Percentiles rank a stretch among this genome's conserved stretches.
Evolutionary conservation across 30 jellyfish, hydroid and myxozoan species (phyloP).

Genomic region (Aurelia aurita complex sp. Pacific): DNA sequence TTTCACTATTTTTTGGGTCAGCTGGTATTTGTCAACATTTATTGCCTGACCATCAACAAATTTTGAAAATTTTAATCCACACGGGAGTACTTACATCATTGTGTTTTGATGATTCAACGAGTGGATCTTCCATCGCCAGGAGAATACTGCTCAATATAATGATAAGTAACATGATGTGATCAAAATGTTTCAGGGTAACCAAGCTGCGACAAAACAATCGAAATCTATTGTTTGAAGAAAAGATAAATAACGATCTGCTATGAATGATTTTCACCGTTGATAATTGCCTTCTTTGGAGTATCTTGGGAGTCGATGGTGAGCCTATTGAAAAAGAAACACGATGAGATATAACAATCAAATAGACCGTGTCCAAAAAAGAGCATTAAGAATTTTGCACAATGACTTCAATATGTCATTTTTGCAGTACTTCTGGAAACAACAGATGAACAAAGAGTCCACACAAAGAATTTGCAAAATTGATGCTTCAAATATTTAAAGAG

Average conservation of each 20-base stretch:
- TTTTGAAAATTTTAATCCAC: too few species aligned
- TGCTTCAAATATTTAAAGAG: too few species aligned
- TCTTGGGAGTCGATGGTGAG: conserved; percentile 21
- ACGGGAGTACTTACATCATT: conserved; percentile 29
- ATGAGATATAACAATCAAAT: neutral
- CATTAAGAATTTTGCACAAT: too few species aligned
- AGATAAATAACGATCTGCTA: conserved; percentile 73
- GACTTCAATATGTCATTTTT: too few species aligned
- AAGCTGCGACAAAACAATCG: conserved; percentile 79
- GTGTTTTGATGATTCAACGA: conserved; percentile 38
- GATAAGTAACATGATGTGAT: conserved; percentile 85
- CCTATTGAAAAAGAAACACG: neutral
- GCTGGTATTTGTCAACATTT: too few species aligned
- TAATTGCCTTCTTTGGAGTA: conserved; percentile 77
- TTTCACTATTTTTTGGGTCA: too few species aligned
- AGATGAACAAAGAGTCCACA: too few species aligned
- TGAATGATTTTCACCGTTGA: conserved; percentile 76
- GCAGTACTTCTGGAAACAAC: too few species aligned
- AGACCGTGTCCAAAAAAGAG: too few species aligned
- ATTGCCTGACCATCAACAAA: too few species aligned
- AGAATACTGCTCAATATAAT: conserved; percentile 79
- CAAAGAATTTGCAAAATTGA: too few species aligned
- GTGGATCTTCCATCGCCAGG: conserved; percentile 92
- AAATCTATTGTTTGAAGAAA: conserved; percentile 82
- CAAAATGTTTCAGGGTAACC: conserved; percentile 83